Evolutionary conservation across 2,888 invertebrate genomes (phyloP), one percentile per base, ranked within the genome.

Genomic region (Tiphia femorata): DNA sequence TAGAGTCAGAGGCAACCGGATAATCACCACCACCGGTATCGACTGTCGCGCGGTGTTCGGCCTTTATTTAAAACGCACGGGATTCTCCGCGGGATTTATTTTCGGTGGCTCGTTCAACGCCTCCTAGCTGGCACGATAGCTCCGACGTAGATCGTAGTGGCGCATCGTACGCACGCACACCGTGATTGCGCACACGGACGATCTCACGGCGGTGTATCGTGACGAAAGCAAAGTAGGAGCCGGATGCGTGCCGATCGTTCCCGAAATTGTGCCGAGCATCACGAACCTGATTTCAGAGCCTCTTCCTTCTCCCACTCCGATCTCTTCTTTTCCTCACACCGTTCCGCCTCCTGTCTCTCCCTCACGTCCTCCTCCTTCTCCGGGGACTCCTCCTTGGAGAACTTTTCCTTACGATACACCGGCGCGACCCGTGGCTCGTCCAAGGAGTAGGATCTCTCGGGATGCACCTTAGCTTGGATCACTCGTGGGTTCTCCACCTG

Each of bases 21-120:
- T 47, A 46, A 38, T 48, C 51, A 64, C 67, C 71, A 70, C 65
- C 72, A 72, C 72, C 73, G 71, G 68, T 46, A 56, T 50, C 62
- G 67, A 55, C 60, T 62, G 59, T 67, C 64, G 60, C 43, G 33
- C 27, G 44, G 51, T 52, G n/a, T 56, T 67, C 43, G 72, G n/a
- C n/a, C 76, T 78, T 79, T 78, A 78, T 78, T 79, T 78, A 73
- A 79, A 79, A 76, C 76, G 67, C 53, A 59, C 64, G 64, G 67
- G 72, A 77, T 76, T 75, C 76, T 77, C 68, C 69, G 73, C 64
- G 59, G 62, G 68, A 78, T 73, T 79, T 79, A 79, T 80, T 80
- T 80, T 77, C 62, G 73, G 71, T 67, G 68, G 73, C 70, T 71
- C 63, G 67, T 58, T 66, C 63, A 63, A 62, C 58, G 69, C 58